Evolutionary conservation across 2,797 vertebrate species (phyloP).

Genomic region (Ctenopoma kingsleyae): DNA sequence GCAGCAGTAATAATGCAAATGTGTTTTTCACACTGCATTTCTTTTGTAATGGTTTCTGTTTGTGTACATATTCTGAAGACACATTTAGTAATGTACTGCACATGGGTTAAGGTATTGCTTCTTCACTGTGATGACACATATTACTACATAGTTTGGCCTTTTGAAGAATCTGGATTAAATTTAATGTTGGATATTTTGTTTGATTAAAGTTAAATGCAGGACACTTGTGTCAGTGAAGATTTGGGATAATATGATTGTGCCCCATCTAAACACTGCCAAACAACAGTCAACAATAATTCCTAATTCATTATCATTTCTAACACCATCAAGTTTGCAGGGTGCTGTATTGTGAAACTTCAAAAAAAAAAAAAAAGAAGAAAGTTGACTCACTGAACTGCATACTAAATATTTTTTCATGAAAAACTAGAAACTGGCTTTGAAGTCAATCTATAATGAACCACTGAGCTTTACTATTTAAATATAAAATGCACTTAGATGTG

Average conservation of each 20-base stretch:
- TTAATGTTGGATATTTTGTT: neutral
- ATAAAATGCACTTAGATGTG: conserved; percentile 40
- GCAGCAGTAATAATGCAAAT: conserved; percentile 27
- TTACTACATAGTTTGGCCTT: neutral
- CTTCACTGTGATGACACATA: neutral
- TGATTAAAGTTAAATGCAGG: conserved; percentile 15
- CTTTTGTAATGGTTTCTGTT: neutral
- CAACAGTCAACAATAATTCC: conserved; percentile 36
- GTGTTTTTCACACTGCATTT: neutral
- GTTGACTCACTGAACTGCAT: conserved; percentile 4
- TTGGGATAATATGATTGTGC: too few relatives aligned
- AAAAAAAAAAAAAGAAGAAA: too few relatives aligned
- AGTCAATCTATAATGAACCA: conserved; percentile 27
- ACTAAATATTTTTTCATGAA: conserved; percentile 32
- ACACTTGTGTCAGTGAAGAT: too few relatives aligned
- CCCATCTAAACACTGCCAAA: neutral
- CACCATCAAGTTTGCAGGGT: conserved; percentile 16
- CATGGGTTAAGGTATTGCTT: neutral
- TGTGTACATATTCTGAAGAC: neutral
- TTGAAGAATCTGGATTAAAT: conserved; percentile 1
- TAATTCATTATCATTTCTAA: conserved; percentile 44
- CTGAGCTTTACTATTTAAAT: conserved; percentile 27
- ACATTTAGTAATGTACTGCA: conserved; percentile 15
- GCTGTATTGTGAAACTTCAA: conserved; percentile 24
- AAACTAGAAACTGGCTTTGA: conserved; percentile 35